phyloP scores from a whole-genome alignment of 2,113 vertebrate genomes.

The Pica pica region DNA sequence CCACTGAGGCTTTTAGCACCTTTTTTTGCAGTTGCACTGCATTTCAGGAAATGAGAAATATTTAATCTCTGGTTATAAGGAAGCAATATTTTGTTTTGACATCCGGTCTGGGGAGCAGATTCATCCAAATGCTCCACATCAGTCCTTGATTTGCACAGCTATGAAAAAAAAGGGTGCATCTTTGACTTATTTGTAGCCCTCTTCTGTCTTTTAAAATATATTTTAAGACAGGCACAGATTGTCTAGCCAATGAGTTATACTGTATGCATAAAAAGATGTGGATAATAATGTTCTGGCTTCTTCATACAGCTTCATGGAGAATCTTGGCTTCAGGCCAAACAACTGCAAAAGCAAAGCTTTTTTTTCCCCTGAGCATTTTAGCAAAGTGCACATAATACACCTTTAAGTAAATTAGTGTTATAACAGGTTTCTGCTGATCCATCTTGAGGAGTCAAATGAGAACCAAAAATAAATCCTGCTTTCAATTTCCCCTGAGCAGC shows the following conservation, averaged over 20 bases:
- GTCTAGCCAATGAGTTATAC: background rate
- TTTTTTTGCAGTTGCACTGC: background rate
- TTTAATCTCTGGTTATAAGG: background rate
- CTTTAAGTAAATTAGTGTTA: slow-evolving; percentile 32
- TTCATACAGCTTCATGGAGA: background rate
- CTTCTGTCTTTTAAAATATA: background rate
- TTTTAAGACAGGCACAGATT: background rate
- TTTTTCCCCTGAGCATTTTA: background rate
- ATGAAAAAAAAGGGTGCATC: background rate
- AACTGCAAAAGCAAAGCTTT: background rate
- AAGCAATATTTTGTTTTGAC: background rate
- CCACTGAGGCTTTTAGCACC: background rate
- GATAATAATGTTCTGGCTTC: background rate
- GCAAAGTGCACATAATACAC: background rate
- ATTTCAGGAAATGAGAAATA: background rate
- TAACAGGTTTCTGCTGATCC: slow-evolving; percentile 7
- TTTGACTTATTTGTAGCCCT: background rate
- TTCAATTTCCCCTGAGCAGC: slow-evolving; percentile 15
- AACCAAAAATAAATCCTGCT: slow-evolving; percentile 19
- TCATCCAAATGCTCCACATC: background rate
- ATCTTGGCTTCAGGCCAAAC: background rate
- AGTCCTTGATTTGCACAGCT: background rate
- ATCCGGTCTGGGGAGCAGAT: background rate
- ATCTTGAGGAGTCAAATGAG: slow-evolving; percentile 25
- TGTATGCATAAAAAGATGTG: background rate